phyloP scores from a whole-genome alignment of 1,140 invertebrate genomes.

The Acromyrmex echinatior region DNA sequence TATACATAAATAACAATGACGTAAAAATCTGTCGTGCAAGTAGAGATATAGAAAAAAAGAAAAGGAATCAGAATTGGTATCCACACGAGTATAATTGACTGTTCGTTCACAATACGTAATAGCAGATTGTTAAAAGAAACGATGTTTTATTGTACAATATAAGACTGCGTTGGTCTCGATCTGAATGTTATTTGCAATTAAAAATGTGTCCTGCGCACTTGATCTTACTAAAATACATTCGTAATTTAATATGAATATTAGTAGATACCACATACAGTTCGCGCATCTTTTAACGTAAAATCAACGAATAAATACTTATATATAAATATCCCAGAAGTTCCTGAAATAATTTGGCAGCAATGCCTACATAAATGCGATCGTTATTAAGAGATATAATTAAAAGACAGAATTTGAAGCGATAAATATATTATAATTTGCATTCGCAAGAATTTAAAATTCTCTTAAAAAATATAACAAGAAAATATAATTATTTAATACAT shows the following conservation, averaged over 20 bases:
- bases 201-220: neutral
- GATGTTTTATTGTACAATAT: constrained; percentile 7
- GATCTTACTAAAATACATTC: constrained; percentile 12
- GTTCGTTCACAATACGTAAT: constrained; percentile 69
- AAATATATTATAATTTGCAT: neutral
- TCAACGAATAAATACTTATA: neutral
- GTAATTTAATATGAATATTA: constrained; percentile 10
- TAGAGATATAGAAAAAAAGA: neutral
- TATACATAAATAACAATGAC: constrained; percentile 36
- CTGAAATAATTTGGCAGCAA: neutral
- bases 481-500: neutral
- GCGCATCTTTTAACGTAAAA: neutral
- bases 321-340: constrained; percentile 1
- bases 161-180: constrained; percentile 12
- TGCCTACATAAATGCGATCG: neutral
- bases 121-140: constrained; percentile 23
- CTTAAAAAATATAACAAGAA: neutral
- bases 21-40: constrained; percentile 20
- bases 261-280: neutral
- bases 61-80: constrained; percentile 24
- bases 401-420: neutral
- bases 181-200: constrained; percentile 23
- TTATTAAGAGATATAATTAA: neutral
- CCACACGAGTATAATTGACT: constrained; percentile 69
- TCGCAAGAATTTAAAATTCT: neutral